These are phyloP conservation scores for Euwallacea fornicatus DNA, from an alignment of 1,140 invertebrate genomes.

Conservation along the genomic window DNA sequence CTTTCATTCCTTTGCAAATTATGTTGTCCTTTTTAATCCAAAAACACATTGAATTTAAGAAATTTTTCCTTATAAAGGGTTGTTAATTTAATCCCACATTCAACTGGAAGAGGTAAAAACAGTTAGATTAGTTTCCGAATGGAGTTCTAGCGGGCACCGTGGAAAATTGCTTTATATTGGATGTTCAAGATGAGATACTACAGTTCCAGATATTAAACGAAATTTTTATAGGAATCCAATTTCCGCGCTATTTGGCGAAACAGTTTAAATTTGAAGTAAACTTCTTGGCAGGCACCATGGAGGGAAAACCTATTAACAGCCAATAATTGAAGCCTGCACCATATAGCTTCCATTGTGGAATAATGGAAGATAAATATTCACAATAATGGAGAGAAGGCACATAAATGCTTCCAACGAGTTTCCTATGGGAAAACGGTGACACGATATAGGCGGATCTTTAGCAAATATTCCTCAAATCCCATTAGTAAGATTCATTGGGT, in stretches of 20 bases:
- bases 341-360: background rate
- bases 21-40: background rate
- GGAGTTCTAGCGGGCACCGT: background rate
- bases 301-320: background rate
- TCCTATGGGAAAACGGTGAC: conserved; percentile 35
- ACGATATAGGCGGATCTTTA: conserved; percentile 39
- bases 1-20: no score
- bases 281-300: background rate
- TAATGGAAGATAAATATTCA: background rate
- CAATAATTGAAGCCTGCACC: background rate
- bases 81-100: background rate
- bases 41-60: background rate
- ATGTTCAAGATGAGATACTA: background rate
- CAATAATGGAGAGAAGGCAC: conserved; percentile 10
- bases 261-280: background rate
- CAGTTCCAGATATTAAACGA: background rate
- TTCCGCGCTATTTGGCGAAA: background rate
- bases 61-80: background rate
- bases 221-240: background rate
- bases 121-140: background rate
- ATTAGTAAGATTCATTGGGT: conserved; percentile 8
- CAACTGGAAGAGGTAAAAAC: background rate
- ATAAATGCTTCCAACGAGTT: conserved; percentile 11
- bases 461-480: conserved; percentile 36
- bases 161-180: conserved; percentile 5